Conservation (phyloP, 2,113 vertebrate genomes). For the Sander lucioperca region DNA sequence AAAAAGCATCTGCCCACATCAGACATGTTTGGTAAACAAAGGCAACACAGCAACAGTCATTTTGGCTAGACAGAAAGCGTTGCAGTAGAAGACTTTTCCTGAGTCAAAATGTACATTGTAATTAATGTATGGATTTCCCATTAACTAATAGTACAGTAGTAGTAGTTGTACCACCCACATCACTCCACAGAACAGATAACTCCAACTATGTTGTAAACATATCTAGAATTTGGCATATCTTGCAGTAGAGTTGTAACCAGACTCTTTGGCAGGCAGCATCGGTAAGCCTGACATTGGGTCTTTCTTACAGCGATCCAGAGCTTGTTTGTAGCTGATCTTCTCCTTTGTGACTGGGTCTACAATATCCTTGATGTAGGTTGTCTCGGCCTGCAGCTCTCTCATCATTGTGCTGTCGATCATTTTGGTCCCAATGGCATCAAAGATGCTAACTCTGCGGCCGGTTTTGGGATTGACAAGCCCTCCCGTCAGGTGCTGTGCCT, state of each 20-base stretch:
- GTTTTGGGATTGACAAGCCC: constrained; percentile 92
- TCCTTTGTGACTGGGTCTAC: constrained; percentile 91
- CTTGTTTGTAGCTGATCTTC: constrained; percentile 94
- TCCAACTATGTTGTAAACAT: constrained; percentile 65
- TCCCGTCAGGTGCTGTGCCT: constrained; percentile 92
- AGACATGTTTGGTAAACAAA: constrained; percentile 77
- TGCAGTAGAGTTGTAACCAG: constrained; percentile 49
- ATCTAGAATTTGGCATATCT: constrained; percentile 71
- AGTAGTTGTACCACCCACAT: constrained; percentile 11
- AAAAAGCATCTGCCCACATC: constrained; percentile 62
- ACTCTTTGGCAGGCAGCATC: constrained; percentile 86
- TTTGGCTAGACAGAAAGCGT: constrained; percentile 61
- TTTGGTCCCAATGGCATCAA: constrained; percentile 86
- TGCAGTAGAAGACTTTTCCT: constrained; percentile 66
- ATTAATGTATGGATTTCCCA: constrained; percentile 37
- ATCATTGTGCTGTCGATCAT: constrained; percentile 89
- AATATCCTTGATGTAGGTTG: constrained; percentile 89
- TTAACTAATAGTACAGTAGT: constrained; percentile 1
- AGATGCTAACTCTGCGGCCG: constrained; percentile 84
- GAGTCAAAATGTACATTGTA: constrained; percentile 67
- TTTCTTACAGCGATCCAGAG: constrained; percentile 88
- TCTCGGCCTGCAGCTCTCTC: constrained; percentile 89
- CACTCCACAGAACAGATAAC: constrained; percentile 35
- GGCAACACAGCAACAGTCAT: constrained; percentile 64
- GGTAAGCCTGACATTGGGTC: constrained; percentile 88